Conservation (phyloP, 2,888 invertebrate genomes). For the Agrochola circellaris region DNA sequence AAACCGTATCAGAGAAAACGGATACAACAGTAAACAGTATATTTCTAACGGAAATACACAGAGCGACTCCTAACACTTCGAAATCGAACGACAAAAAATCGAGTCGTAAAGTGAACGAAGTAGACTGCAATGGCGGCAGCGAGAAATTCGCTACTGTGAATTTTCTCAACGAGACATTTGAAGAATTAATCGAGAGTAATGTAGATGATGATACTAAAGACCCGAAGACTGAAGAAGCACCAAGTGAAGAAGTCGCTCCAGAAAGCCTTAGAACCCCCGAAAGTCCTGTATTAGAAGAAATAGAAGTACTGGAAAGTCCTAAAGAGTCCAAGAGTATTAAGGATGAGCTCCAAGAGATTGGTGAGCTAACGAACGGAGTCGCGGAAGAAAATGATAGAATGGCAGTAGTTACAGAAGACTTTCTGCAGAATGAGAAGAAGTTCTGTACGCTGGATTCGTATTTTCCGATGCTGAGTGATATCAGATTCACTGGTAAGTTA, state of each 20-base stretch:
- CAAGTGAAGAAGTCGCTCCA: conserved; percentile 45
- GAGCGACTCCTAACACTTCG: conserved; percentile 61
- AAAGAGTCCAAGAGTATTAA: conserved; percentile 62
- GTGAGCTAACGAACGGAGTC: conserved; percentile 68
- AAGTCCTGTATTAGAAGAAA: conserved; percentile 55
- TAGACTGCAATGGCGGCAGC: conserved; percentile 78
- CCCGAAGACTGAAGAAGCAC: conserved; percentile 67
- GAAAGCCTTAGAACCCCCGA: conserved; percentile 56
- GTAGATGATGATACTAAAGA: conserved; percentile 83
- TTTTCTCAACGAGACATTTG: conserved; percentile 84
- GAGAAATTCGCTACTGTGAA: conserved; percentile 85
- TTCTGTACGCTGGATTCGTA: conserved; percentile 84
- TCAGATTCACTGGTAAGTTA: conserved; percentile 84
- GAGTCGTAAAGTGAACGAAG: conserved; percentile 43
- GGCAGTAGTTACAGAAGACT: conserved; percentile 81
- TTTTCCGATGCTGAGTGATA: conserved; percentile 85
- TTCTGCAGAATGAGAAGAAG: conserved; percentile 88
- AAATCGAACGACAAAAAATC: conserved; percentile 39
- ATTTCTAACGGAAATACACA: conserved; percentile 46
- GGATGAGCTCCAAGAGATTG: conserved; percentile 60
- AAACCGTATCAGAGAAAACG: conserved; percentile 42
- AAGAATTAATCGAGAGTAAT: conserved; percentile 87
- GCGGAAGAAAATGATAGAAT: conserved; percentile 71
- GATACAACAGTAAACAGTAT: conserved; percentile 44
- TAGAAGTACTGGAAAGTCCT: conserved; percentile 60